A percentile compares a stretch with the other conserved stretches of the same genome.
Conservation (phyloP, 2,797 vertebrate genomes). For the Falco columbarius region DNA sequence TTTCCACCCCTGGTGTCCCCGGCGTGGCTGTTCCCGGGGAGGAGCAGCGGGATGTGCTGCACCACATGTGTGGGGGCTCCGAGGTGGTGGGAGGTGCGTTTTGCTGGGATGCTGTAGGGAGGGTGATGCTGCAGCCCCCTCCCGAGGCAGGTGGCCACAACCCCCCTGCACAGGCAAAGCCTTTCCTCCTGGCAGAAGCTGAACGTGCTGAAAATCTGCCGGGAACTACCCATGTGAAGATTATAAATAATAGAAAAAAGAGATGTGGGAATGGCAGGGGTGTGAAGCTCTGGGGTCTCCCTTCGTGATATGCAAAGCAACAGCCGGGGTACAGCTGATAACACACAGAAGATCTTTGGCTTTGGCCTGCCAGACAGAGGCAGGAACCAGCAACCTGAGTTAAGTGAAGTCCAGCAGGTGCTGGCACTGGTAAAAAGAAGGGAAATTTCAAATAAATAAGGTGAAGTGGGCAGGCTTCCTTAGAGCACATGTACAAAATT, state of each 20-base stretch:
- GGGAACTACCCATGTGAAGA: background rate
- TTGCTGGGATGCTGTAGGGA: background rate
- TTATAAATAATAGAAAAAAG: background rate
- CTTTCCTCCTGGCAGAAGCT: background rate
- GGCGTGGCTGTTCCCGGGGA: background rate
- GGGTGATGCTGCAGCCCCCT: background rate
- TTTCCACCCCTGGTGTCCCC: background rate
- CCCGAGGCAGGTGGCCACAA: background rate
- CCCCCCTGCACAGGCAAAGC: background rate
- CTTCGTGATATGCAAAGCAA: background rate
- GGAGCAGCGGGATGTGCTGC: background rate
- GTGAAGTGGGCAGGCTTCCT: constrained; percentile 8
- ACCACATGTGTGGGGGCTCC: background rate
- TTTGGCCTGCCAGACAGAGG: background rate
- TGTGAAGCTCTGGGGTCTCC: background rate
- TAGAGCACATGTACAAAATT: constrained; percentile 7
- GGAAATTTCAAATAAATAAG: constrained; percentile 38
- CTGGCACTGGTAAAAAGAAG: background rate
- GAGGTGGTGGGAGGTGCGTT: background rate
- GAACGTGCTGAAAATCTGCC: background rate
- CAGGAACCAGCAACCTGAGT: background rate
- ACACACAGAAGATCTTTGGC: background rate
- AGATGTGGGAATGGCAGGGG: background rate
- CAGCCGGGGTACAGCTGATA: constrained; percentile 9
- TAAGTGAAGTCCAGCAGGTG: background rate